A percentile compares a stretch with the other conserved stretches of the same genome.
Conservation (phyloP, 2,113 vertebrate genomes). For the Panthera leo region DNA sequence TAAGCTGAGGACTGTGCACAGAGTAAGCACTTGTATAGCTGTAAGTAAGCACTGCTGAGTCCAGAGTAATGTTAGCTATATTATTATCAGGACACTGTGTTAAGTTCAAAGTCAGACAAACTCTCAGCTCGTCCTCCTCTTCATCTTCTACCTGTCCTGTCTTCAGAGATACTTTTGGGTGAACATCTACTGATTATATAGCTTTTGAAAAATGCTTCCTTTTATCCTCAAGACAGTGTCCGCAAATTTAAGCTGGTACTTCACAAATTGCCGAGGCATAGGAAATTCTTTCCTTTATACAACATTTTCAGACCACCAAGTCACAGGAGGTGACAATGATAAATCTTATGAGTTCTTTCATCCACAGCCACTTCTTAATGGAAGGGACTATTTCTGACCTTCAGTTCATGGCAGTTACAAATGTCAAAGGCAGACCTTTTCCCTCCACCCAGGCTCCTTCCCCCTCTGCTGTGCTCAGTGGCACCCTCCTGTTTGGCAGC, state of each 20-base stretch:
- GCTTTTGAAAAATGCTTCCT: background rate
- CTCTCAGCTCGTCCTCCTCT: background rate
- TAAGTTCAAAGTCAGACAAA: background rate
- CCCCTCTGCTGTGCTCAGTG: background rate
- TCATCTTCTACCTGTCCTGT: background rate
- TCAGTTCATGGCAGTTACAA: constrained; percentile 14
- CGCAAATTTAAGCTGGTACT: background rate
- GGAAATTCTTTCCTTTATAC: background rate
- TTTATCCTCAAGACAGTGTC: background rate
- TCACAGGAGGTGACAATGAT: background rate
- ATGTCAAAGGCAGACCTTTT: constrained; percentile 18
- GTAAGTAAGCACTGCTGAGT: too few species aligned
- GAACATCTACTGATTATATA: background rate
- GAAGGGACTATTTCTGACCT: constrained; percentile 60
- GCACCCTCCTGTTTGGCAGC: background rate
- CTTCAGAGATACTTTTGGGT: background rate
- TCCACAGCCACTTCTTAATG: constrained; percentile 8
- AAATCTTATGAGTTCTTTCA: background rate
- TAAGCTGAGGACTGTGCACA: background rate
- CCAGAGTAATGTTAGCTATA: background rate
- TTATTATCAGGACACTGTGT: background rate
- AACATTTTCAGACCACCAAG: background rate
- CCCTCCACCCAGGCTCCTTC: background rate
- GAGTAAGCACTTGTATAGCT: background rate
- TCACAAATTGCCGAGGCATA: background rate